These are phyloP conservation scores for Sebastiscus tertius DNA, from an alignment of 2,797 vertebrate genomes.

Conservation along the genomic window DNA sequence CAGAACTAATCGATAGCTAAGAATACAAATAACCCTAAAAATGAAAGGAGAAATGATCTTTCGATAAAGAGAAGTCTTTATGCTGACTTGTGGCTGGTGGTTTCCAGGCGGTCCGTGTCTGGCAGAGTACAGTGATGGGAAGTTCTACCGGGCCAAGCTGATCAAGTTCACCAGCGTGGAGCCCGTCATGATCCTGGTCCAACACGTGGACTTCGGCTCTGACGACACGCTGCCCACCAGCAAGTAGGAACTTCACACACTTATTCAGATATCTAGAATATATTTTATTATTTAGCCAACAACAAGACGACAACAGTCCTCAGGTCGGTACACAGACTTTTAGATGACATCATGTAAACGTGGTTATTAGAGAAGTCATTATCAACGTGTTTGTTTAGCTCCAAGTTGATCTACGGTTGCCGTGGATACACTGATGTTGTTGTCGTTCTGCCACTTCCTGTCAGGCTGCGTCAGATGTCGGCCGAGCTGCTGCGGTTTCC, in stretches of 20 bases:
- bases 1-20: too few species aligned
- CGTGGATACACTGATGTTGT: background rate
- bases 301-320: background rate
- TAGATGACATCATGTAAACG: background rate
- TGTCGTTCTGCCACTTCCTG: slow-evolving; percentile 12
- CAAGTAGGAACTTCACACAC: slow-evolving; percentile 79
- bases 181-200: slow-evolving; percentile 86
- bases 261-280: background rate
- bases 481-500: slow-evolving; percentile 85
- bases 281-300: background rate
- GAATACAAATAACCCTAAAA: too few species aligned
- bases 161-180: slow-evolving; percentile 79
- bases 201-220: slow-evolving; percentile 93
- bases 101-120: slow-evolving; percentile 88
- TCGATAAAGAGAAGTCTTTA: too few species aligned
- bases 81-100: background rate
- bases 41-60: background rate
- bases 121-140: slow-evolving; percentile 89
- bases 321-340: background rate
- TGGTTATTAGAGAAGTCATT: background rate
- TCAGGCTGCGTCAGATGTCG: slow-evolving; percentile 89
- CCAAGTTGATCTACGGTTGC: background rate
- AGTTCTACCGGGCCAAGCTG: slow-evolving; percentile 89
- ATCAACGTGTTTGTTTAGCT: background rate
- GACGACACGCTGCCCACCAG: slow-evolving; percentile 82